These are phyloP conservation scores for Sepiola atlantica DNA, from an alignment of 2,888 invertebrate genomes.

Conservation along the genomic window DNA sequence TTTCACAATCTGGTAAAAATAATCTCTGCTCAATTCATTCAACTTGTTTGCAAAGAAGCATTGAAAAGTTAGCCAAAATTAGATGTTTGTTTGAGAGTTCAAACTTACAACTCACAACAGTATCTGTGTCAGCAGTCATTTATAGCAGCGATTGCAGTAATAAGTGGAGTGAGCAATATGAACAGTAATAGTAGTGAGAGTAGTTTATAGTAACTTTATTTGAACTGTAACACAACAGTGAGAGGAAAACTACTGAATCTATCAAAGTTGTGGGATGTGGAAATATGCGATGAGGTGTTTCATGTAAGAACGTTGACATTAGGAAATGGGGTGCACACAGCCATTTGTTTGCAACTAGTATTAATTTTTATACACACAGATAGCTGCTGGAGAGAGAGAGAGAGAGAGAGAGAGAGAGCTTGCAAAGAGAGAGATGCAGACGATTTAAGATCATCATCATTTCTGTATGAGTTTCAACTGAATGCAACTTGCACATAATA, in stretches of 20 bases:
- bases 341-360: neutral
- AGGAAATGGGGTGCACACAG: neutral
- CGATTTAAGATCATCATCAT: neutral
- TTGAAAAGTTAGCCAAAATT: neutral
- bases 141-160: neutral
- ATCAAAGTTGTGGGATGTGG: conserved; percentile 32
- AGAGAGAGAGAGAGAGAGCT: neutral
- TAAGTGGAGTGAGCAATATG: neutral
- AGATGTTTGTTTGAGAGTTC: neutral
- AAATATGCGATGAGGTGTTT: neutral
- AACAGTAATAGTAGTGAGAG: neutral
- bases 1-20: neutral
- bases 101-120: neutral
- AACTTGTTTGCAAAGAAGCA: neutral
- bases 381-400: neutral
- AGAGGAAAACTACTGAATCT: neutral
- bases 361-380: neutral
- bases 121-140: neutral
- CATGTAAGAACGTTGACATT: neutral
- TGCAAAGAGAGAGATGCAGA: neutral
- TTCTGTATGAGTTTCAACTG: conserved; percentile 32
- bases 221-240: neutral
- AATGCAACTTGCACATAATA: conserved; percentile 32
- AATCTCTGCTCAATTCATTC: neutral
- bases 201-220: conserved; percentile 2